phyloP scores from a whole-genome alignment of 2,888 invertebrate species.

The Yponomeuta evonymella region DNA sequence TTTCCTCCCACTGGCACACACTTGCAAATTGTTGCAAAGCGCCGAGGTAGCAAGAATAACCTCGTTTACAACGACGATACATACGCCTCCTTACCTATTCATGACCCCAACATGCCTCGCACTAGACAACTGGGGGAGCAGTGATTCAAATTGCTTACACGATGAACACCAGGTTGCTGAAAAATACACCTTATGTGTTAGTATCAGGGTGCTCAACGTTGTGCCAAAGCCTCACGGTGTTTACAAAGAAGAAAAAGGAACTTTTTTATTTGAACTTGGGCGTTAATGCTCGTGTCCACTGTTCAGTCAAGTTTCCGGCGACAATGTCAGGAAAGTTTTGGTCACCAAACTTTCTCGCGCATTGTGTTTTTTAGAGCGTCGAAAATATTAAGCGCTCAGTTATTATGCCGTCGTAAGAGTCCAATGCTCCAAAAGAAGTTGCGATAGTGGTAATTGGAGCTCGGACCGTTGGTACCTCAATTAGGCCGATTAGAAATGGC shows the following conservation, averaged over 20 bases:
- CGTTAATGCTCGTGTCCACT: not conserved
- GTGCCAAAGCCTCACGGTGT: not conserved
- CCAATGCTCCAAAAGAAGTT: conserved; percentile 31
- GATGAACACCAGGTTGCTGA: conserved; percentile 1
- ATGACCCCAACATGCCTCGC: conserved; percentile 13
- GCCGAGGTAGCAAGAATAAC: conserved; percentile 9
- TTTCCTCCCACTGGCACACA: conserved; percentile 6
- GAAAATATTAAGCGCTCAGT: not conserved
- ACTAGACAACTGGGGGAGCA: conserved; percentile 13
- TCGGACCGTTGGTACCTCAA: conserved; percentile 40
- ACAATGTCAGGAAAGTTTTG: conserved; percentile 11
- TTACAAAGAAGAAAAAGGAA: conserved; percentile 10
- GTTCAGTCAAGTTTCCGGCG: conserved; percentile 5
- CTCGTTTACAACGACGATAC: conserved; percentile 10
- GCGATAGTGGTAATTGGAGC: conserved; percentile 45
- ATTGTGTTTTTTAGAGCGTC: not conserved
- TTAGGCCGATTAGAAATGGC: conserved; percentile 53
- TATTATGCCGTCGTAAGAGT: conserved; percentile 18
- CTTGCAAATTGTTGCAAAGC: conserved; percentile 11
- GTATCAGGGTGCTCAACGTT: conserved; percentile 6
- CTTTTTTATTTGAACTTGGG: not conserved
- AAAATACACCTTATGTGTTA: conserved; percentile 4
- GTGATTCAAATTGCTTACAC: conserved; percentile 6
- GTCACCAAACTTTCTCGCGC: conserved; percentile 3
- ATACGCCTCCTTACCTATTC: conserved; percentile 9